phyloP scores from a whole-genome alignment of 2,113 vertebrate genomes.

The Gallinago paraguaiae region DNA sequence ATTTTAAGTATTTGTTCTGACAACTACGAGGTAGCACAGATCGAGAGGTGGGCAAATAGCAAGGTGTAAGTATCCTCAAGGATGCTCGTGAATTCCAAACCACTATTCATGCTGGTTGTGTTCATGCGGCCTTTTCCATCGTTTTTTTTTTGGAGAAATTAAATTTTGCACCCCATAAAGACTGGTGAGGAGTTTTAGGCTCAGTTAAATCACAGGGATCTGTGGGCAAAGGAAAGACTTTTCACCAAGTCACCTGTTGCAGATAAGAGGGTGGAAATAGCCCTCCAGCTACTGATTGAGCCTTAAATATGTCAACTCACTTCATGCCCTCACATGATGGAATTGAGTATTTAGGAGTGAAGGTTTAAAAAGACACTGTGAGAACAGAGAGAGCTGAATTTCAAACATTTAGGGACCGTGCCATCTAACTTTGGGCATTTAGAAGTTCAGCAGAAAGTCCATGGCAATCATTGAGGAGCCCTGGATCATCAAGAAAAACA shows the following conservation, averaged over 20 bases:
- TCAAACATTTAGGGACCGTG: background rate
- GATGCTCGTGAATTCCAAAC: background rate
- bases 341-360: background rate
- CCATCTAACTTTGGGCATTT: background rate
- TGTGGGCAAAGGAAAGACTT: background rate
- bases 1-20: slow-evolving; percentile 60
- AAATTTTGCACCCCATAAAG: background rate
- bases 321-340: background rate
- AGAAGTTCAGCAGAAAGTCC: background rate
- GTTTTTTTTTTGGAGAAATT: background rate
- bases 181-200: background rate
- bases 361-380: background rate
- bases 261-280: background rate
- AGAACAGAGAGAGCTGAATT: background rate
- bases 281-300: background rate
- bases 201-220: background rate
- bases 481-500: background rate
- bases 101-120: background rate
- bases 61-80: background rate
- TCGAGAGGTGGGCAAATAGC: background rate
- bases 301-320: background rate
- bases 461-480: background rate
- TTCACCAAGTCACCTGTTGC: background rate
- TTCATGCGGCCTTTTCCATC: background rate
- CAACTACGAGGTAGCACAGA: slow-evolving; percentile 55